Evolutionary conservation across 2,888 invertebrate species (phyloP).

Genomic region (Dimorphilus gyrociliatus): DNA sequence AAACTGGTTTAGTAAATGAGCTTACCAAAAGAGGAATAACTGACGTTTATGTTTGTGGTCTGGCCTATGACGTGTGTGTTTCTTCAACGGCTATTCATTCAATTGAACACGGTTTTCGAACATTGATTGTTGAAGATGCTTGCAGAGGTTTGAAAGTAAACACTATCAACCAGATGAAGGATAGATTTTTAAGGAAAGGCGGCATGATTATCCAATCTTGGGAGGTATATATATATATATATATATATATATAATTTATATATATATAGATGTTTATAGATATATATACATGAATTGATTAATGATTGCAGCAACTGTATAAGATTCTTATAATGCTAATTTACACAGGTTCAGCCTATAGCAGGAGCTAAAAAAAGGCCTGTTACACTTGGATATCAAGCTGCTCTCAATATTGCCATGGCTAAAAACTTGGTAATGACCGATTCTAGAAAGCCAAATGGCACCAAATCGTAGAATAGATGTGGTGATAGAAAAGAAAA

Average conservation of each 20-base stretch:
- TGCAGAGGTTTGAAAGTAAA: constrained; percentile 68
- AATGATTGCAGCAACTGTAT: too few relatives aligned
- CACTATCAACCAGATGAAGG: constrained; percentile 66
- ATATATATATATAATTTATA: background rate
- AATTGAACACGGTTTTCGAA: constrained; percentile 72
- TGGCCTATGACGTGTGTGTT: constrained; percentile 89
- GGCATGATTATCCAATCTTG: constrained; percentile 65
- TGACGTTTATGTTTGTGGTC: constrained; percentile 81
- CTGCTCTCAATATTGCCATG: constrained; percentile 51
- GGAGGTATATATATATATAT: constrained; percentile 42
- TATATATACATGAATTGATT: too few relatives aligned
- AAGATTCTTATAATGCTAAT: too few relatives aligned
- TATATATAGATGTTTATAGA: background rate
- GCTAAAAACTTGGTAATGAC: background rate
- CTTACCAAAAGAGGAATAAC: constrained; percentile 62
- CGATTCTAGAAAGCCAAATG: too few relatives aligned
- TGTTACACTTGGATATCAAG: constrained; percentile 69
- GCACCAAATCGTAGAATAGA: too few relatives aligned
- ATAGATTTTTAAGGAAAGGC: constrained; percentile 54
- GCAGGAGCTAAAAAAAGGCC: constrained; percentile 69
- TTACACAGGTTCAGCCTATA: constrained; percentile 55
- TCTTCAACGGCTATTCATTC: constrained; percentile 69
- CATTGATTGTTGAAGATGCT: constrained; percentile 74
- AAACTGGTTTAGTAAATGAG: constrained; percentile 65
- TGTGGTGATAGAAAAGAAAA: too few relatives aligned